phyloP scores from a whole-genome alignment of 2,797 vertebrate species.

The Carduelis carduelis region DNA sequence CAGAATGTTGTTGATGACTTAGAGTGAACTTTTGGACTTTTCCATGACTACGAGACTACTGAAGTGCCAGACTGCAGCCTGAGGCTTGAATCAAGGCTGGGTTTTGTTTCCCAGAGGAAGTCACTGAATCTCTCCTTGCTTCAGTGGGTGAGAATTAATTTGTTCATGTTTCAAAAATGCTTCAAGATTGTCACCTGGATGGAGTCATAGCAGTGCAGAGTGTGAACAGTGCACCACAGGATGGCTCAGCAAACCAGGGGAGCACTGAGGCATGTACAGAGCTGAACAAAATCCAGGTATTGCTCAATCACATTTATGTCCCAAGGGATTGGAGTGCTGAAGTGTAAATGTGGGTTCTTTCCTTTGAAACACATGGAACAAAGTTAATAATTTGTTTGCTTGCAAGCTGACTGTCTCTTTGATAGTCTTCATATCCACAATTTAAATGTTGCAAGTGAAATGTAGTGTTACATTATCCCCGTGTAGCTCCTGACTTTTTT shows the following conservation, averaged over 20 bases:
- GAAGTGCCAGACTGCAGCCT: not conserved
- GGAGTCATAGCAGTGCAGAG: not conserved
- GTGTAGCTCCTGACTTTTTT: not conserved
- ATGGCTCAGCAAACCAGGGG: not conserved
- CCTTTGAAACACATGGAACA: not conserved
- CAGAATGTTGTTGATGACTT: not conserved
- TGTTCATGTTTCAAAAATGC: not conserved
- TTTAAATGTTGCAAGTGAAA: not conserved
- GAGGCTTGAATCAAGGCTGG: not conserved
- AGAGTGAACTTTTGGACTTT: not conserved
- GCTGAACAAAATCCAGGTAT: not conserved
- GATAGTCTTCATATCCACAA: not conserved
- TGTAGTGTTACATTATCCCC: not conserved
- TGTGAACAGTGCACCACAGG: not conserved
- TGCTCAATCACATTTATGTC: not conserved
- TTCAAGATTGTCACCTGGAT: not conserved
- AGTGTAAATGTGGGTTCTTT: not conserved
- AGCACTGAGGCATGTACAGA: not conserved
- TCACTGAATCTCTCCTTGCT: not conserved
- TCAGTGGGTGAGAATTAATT: not conserved
- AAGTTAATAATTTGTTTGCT: not conserved
- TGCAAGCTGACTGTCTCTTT: not conserved
- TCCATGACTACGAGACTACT: accelerated
- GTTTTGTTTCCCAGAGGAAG: not conserved
- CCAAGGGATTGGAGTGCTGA: not conserved